Evolutionary conservation across 37 sponge, comb jelly and placozoan species (phyloP).

Genomic region (Aplysina aerophoba): DNA sequence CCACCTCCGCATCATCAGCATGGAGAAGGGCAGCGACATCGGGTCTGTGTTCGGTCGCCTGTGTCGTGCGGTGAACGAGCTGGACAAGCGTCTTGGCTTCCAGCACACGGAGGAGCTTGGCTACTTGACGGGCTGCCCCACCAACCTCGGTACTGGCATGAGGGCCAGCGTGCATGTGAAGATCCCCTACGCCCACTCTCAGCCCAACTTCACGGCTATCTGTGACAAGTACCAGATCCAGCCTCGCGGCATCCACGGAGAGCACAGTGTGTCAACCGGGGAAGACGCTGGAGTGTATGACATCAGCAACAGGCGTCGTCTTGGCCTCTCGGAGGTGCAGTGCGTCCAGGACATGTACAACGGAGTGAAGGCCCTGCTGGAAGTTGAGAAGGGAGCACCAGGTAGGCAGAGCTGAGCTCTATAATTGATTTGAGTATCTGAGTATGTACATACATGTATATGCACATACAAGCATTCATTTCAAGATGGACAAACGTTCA

Average conservation of each 20-base stretch:
- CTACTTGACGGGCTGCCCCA: conserved; percentile 72
- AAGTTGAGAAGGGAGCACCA: conserved; percentile 25
- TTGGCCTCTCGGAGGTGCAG: conserved; percentile 89
- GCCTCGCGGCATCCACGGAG: conserved; percentile 86
- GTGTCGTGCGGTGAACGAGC: conserved; percentile 58
- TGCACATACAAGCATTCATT: no score
- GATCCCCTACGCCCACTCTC: conserved; percentile 53
- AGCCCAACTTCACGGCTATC: conserved; percentile 59
- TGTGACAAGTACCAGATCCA: conserved; percentile 70
- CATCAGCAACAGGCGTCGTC: conserved; percentile 79
- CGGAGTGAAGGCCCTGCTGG: conserved; percentile 84
- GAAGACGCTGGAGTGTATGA: conserved; percentile 72
- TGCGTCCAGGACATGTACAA: conserved; percentile 84
- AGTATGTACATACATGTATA: not conserved
- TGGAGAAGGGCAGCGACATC: conserved; percentile 88
- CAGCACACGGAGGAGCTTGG: conserved; percentile 63
- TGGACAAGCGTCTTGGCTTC: conserved; percentile 17
- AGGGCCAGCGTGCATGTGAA: conserved; percentile 83
- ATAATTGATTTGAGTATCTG: not conserved
- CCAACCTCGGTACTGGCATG: conserved; percentile 86
- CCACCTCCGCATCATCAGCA: conserved; percentile 83
- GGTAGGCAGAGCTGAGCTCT: not conserved
- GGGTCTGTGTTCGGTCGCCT: conserved; percentile 71
- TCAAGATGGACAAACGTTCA: not conserved
- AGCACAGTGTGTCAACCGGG: conserved; percentile 66